Evolutionary conservation across 2,888 invertebrate species (phyloP).

Genomic region (Melolontha melolontha): DNA sequence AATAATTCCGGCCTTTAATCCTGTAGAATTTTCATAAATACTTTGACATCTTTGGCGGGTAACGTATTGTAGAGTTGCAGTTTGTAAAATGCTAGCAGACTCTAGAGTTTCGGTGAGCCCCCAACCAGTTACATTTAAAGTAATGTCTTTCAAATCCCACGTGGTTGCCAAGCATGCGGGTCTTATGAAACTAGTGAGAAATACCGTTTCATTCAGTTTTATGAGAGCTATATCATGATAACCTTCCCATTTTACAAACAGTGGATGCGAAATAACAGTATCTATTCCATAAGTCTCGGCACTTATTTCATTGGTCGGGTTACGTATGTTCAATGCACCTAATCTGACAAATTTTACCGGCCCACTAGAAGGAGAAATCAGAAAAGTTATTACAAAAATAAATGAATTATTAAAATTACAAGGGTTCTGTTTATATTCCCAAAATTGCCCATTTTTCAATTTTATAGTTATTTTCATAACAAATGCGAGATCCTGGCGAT

Average conservation of each 20-base stretch:
- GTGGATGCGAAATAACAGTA: constrained; percentile 2
- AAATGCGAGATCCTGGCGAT: too few relatives aligned
- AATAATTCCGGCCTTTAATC: background rate
- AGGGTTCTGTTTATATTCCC: too few relatives aligned
- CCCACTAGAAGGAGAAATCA: too few relatives aligned
- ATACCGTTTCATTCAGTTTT: constrained; percentile 1
- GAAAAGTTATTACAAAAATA: too few relatives aligned
- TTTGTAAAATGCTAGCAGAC: too few relatives aligned
- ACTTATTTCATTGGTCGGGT: background rate
- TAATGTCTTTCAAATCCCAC: background rate
- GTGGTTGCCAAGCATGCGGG: constrained; percentile 7
- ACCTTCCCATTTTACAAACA: background rate
- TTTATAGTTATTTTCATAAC: too few relatives aligned
- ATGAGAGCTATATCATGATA: too few relatives aligned
- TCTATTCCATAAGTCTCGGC: background rate
- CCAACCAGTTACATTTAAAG: too few relatives aligned
- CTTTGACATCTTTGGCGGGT: background rate
- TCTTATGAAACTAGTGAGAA: background rate
- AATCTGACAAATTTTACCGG: constrained; percentile 2
- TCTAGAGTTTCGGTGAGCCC: too few relatives aligned
- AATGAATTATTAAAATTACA: too few relatives aligned
- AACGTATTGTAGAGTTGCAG: background rate
- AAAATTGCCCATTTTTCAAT: too few relatives aligned
- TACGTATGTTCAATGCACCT: constrained; percentile 6
- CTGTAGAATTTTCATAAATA: background rate